Evolutionary conservation across 2,888 invertebrate genomes (phyloP).

Genomic region (Lasius fuliginosus): DNA sequence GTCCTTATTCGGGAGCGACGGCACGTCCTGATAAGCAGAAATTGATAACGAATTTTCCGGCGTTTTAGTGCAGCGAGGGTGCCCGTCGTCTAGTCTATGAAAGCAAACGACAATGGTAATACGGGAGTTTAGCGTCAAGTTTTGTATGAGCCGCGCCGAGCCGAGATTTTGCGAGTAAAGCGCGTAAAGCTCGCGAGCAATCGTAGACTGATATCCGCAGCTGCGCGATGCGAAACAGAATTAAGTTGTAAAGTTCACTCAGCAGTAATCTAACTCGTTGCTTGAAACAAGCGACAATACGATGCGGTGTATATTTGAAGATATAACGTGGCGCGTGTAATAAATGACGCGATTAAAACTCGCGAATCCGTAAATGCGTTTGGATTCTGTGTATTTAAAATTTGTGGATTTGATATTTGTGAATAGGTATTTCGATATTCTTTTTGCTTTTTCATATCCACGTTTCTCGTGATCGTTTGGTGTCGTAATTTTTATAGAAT

Average conservation of each 20-base stretch:
- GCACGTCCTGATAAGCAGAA: slow-evolving; percentile 50
- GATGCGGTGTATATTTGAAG: slow-evolving; percentile 15
- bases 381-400: not conserved
- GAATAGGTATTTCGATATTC: not conserved
- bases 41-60: slow-evolving; percentile 56
- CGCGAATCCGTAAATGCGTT: slow-evolving; percentile 25
- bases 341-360: slow-evolving; percentile 41
- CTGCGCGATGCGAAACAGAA: slow-evolving; percentile 52
- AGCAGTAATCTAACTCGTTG: slow-evolving; percentile 53
- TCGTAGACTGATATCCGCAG: slow-evolving; percentile 55
- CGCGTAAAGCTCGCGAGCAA: slow-evolving; percentile 51
- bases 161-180: slow-evolving; percentile 50
- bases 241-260: slow-evolving; percentile 59
- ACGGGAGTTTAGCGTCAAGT: slow-evolving; percentile 51
- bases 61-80: slow-evolving; percentile 18
- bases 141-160: slow-evolving; percentile 32
- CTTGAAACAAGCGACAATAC: slow-evolving; percentile 48
- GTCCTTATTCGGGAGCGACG: slow-evolving; percentile 55
- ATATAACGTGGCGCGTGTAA: slow-evolving; percentile 42
- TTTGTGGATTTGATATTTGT: not conserved
- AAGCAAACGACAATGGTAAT: slow-evolving; percentile 51
- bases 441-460: not conserved
- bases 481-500: slow-evolving; percentile 1
- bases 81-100: slow-evolving; percentile 35
- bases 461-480: not conserved